Percentiles rank a stretch among this genome's conserved stretches.
Evolutionary conservation across 2,888 invertebrate genomes (phyloP).

Genomic region (Eurytoma californica): DNA sequence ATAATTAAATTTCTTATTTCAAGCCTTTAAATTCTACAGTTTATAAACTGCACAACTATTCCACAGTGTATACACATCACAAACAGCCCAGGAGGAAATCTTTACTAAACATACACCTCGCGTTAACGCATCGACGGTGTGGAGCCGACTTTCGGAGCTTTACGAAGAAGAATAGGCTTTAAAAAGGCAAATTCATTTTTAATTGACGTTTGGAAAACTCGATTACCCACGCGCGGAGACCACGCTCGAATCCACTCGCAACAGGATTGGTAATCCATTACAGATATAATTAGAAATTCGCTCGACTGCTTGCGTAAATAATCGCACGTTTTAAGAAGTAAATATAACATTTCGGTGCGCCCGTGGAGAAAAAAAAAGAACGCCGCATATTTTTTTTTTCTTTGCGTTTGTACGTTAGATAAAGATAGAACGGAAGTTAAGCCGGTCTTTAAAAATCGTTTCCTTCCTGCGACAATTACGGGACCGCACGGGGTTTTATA

Average conservation of each 20-base stretch:
- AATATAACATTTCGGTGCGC: background rate
- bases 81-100: too few species aligned
- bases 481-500: background rate
- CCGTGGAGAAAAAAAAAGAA: background rate
- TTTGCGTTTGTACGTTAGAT: constrained; percentile 11
- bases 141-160: too few species aligned
- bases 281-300: background rate
- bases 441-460: constrained; percentile 31
- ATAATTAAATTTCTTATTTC: too few species aligned
- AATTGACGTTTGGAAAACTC: background rate
- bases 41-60: too few species aligned
- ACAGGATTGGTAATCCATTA: too few species aligned
- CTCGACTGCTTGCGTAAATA: background rate
- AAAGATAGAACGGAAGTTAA: constrained; percentile 47
- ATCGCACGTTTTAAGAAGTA: background rate
- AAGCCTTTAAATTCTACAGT: too few species aligned
- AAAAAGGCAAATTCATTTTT: too few species aligned
- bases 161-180: too few species aligned
- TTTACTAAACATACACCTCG: too few species aligned
- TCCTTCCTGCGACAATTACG: constrained; percentile 38
- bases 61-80: too few species aligned
- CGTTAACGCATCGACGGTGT: too few species aligned
- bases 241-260: too few species aligned
- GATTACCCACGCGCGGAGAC: background rate
- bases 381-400: background rate